phyloP scores from a whole-genome alignment of 2,113 vertebrate species.

The Trichechus manatus region DNA sequence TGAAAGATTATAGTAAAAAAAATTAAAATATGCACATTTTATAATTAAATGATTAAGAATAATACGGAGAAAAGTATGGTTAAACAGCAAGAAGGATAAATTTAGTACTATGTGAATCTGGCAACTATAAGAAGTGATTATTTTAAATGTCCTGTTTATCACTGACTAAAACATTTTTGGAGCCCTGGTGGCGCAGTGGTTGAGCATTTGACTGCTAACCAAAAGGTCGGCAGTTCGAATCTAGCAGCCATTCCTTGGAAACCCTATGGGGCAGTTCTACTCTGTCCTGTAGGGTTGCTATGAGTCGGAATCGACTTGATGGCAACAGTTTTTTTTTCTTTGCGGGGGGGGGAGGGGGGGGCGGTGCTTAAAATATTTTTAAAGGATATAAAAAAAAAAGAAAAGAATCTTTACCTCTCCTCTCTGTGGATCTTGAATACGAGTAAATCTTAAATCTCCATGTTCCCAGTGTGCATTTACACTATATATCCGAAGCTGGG shows the following conservation, averaged over 20 bases:
- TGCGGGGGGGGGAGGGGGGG: too few relatives aligned
- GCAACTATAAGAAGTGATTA: conserved; percentile 8
- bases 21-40: conserved; percentile 38
- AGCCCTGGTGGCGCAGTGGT: too few relatives aligned
- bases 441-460: conserved; percentile 94
- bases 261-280: too few relatives aligned
- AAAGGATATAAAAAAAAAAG: background rate
- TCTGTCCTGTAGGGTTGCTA: too few relatives aligned
- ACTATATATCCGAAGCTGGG: conserved; percentile 97
- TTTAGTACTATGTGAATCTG: background rate
- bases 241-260: too few relatives aligned
- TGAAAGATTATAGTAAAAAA: conserved; percentile 51
- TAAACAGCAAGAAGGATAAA: conserved; percentile 12
- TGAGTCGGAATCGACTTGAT: too few relatives aligned
- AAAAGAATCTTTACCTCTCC: conserved; percentile 91
- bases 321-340: too few relatives aligned
- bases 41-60: conserved; percentile 44
- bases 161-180: background rate
- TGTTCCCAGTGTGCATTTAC: conserved; percentile 97
- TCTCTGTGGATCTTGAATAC: conserved; percentile 94
- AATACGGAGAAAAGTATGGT: conserved; percentile 10
- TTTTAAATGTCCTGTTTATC: conserved; percentile 24
- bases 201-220: too few relatives aligned
- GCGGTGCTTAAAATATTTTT: background rate
- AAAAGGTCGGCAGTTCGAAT: too few relatives aligned